Base-by-base conservation (phyloP, 2,797 vertebrate species). In the Sebastes itinus region DNA sequence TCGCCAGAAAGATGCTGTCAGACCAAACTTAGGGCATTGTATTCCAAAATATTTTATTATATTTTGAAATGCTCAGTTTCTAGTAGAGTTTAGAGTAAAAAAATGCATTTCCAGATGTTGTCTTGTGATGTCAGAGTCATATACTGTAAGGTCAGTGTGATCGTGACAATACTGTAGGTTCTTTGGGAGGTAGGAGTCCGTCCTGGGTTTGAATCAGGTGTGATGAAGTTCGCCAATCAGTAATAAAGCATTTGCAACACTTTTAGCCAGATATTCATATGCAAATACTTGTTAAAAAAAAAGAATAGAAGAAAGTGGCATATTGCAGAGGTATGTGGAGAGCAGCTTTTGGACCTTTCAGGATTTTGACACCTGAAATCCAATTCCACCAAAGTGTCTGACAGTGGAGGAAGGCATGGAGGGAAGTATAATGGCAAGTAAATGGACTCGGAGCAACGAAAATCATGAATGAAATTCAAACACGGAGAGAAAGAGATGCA, bases 361-460 rank as follows among this genome's bases (percentile, higher is more conserved):
- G 30, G 61, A 82, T 82, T 79, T 63, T 32, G 54, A 65, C 52
- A 75, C 18, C 35, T 13, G 13, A 74, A 86, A 84, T 86, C 52
- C 65, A 82, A 61, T 81, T 86, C 35, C 54, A 56, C 52, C 60
- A 59, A 67, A 88, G 61, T 79, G 72, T 70, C 32, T 33, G 66
- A 56, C 67, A 75, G 28, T 38, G 38, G 23, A 75, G 83, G 35
- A 46, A 49, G n/a, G 59, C 70, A 27, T 38, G 5, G 27, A 78
- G 13, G 38, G 60, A 66, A 66, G 52, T 20, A 78, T 38, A 80
- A 77, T 68, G 46, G 1, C 16, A 63, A 55, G 46, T 60, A 72
- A 75, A 81, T 49, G 58, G 13, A 72, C 27, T 66, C 4, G 16
- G 52, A 61, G 32, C 52, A 22, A 14, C 54, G 33, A 49, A 62